A percentile compares a stretch with the other conserved stretches of the same genome.
These are phyloP conservation scores for Lordiphosa fenestrarum DNA, from an alignment of 2,888 invertebrate species.

Conservation along the genomic window DNA sequence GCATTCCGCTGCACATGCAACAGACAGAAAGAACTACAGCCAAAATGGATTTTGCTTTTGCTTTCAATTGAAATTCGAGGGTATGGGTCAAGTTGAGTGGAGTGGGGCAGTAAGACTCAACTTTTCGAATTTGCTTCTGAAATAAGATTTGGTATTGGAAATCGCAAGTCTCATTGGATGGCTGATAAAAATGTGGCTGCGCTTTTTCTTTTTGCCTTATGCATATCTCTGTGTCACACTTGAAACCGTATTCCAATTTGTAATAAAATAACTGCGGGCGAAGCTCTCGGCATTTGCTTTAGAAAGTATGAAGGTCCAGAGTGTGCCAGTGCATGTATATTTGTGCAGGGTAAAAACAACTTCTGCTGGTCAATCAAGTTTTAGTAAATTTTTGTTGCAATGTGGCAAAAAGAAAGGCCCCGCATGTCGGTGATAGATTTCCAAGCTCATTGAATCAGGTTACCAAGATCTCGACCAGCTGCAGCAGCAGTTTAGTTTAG, in stretches of 20 bases:
- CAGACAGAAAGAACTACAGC: too few species aligned
- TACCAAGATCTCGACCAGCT: conserved; percentile 45
- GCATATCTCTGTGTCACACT: conserved; percentile 9
- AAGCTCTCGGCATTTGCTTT: conserved; percentile 23
- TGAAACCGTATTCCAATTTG: conserved; percentile 34
- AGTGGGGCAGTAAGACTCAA: too few species aligned
- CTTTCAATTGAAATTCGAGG: too few species aligned
- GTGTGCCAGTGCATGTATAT: not conserved
- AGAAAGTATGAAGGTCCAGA: conserved; percentile 33
- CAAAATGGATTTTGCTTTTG: too few species aligned
- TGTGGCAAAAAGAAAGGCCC: conserved; percentile 34
- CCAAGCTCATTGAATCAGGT: conserved; percentile 63
- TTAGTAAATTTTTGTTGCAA: conserved; percentile 12
- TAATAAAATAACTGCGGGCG: conserved; percentile 34
- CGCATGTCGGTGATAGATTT: conserved; percentile 53
- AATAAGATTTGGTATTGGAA: too few species aligned
- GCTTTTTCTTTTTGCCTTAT: not conserved
- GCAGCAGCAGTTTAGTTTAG: conserved; percentile 12
- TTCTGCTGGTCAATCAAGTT: conserved; percentile 38
- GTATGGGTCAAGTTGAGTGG: too few species aligned
- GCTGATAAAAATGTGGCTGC: too few species aligned
- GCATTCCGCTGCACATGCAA: too few species aligned
- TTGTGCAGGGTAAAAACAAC: conserved; percentile 6
- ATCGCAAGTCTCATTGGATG: too few species aligned
- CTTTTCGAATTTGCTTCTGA: too few species aligned